Evolutionary conservation across 2,888 invertebrate species (phyloP).

Genomic region (Drosophila cracens): DNA sequence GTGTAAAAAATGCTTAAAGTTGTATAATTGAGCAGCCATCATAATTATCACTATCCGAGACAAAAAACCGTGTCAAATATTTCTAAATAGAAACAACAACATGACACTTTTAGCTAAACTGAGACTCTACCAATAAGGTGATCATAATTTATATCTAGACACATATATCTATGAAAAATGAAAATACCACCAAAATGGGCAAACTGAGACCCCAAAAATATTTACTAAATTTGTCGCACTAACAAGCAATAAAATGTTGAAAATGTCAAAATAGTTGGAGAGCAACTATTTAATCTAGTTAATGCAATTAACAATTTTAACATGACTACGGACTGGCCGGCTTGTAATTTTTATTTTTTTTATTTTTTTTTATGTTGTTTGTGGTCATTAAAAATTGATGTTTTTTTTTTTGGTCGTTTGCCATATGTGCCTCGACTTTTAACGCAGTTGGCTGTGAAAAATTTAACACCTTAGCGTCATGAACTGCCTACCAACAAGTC

Average conservation of each 20-base stretch:
- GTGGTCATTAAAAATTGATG: slow-evolving; percentile 46
- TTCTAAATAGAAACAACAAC: slow-evolving; percentile 68
- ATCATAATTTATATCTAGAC: slow-evolving; percentile 68
- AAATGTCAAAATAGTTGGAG: slow-evolving; percentile 71
- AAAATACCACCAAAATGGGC: slow-evolving; percentile 41
- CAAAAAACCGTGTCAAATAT: slow-evolving; percentile 76
- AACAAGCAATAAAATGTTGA: slow-evolving; percentile 83
- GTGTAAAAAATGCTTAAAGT: neutral
- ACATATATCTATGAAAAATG: slow-evolving; percentile 15
- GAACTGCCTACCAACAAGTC: slow-evolving; percentile 58
- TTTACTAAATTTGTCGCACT: slow-evolving; percentile 82
- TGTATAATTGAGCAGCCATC: slow-evolving; percentile 43
- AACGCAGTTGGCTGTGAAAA: slow-evolving; percentile 78
- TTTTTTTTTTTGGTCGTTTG: slow-evolving; percentile 9
- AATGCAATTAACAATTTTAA: slow-evolving; percentile 83
- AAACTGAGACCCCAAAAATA: slow-evolving; percentile 63
- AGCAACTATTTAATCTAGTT: slow-evolving; percentile 83
- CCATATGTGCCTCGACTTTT: slow-evolving; percentile 62
- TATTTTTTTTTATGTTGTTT: slow-evolving; percentile 17
- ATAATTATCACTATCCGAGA: slow-evolving; percentile 45
- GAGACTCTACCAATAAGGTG: slow-evolving; percentile 56
- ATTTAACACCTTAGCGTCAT: slow-evolving; percentile 80
- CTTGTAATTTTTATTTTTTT: slow-evolving; percentile 40
- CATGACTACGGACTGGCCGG: slow-evolving; percentile 78
- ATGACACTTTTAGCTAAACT: slow-evolving; percentile 71